phyloP scores from a whole-genome alignment of 2,888 invertebrate genomes.

The Aproaerema taeniolella region DNA sequence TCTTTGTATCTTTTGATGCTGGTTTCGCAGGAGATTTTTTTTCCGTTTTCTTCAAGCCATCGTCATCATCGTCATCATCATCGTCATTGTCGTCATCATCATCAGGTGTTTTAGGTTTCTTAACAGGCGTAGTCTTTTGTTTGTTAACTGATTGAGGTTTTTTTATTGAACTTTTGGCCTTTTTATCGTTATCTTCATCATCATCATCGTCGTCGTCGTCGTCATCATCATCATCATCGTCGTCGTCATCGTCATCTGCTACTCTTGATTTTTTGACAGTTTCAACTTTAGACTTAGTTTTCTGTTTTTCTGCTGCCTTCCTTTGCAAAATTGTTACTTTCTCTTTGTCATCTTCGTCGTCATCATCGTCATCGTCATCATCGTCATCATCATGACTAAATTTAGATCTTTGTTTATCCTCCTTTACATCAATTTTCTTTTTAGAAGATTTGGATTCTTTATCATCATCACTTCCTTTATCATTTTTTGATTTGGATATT shows the following conservation, averaged over 20 bases:
- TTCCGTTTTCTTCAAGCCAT: background rate
- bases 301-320: no score
- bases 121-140: slow-evolving; percentile 16
- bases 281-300: background rate
- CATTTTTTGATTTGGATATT: no score
- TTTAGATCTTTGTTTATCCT: slow-evolving; percentile 12
- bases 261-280: background rate
- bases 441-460: background rate
- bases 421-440: slow-evolving; percentile 11
- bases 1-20: slow-evolving; percentile 14
- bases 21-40: slow-evolving; percentile 18
- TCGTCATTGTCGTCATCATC: slow-evolving; percentile 30
- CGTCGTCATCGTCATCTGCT: slow-evolving; percentile 11
- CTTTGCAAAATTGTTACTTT: no score
- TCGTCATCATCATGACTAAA: slow-evolving; percentile 1
- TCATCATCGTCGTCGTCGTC: slow-evolving; percentile 23
- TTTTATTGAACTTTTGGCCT: slow-evolving; percentile 17
- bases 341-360: slow-evolving; percentile 17
- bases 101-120: slow-evolving; percentile 12
- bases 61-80: slow-evolving; percentile 25
- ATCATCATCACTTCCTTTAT: no score
- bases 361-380: slow-evolving; percentile 15
- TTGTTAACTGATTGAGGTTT: slow-evolving; percentile 10
- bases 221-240: slow-evolving; percentile 19
- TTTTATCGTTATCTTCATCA: slow-evolving; percentile 24